These are phyloP conservation scores for Alethe castanea DNA, from an alignment of 2,113 vertebrate genomes.

Conservation along the genomic window DNA sequence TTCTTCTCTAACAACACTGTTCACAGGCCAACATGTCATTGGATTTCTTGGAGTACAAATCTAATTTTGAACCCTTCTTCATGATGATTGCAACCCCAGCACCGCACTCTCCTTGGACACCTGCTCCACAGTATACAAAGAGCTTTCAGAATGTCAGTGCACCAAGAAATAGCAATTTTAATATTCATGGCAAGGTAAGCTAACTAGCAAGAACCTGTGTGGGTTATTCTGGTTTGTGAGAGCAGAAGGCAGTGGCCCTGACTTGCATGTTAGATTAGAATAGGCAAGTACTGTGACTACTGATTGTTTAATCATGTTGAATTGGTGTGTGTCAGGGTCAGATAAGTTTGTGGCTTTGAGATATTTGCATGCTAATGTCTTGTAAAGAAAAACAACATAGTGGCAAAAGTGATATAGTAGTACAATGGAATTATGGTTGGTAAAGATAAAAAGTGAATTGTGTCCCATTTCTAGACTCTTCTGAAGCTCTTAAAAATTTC, in stretches of 20 bases:
- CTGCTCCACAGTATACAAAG: constrained; percentile 91
- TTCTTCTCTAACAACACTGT: not conserved
- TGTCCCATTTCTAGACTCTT: not conserved
- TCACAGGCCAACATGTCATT: constrained; percentile 91
- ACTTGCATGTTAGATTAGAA: not conserved
- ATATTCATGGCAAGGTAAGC: constrained; percentile 66
- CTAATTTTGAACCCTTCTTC: constrained; percentile 91
- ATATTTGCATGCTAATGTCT: not conserved
- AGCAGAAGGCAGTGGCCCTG: not conserved
- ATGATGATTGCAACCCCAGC: constrained; percentile 98
- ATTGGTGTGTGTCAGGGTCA: not conserved
- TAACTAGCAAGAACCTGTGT: not conserved
- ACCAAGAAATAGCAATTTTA: constrained; percentile 92
- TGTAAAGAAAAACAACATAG: not conserved
- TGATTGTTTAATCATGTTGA: not conserved
- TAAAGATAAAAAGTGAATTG: not conserved
- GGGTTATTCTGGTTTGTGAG: not conserved
- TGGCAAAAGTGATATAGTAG: not conserved
- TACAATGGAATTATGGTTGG: not conserved
- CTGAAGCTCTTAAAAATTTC: not conserved
- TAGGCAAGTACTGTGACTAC: not conserved
- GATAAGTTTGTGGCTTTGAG: not conserved
- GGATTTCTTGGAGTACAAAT: constrained; percentile 91
- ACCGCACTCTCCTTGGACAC: constrained; percentile 92
- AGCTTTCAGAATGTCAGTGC: constrained; percentile 83